These are phyloP conservation scores for Chrysocyon brachyurus DNA, from an alignment of 2,797 vertebrate genomes.

Conservation along the genomic window DNA sequence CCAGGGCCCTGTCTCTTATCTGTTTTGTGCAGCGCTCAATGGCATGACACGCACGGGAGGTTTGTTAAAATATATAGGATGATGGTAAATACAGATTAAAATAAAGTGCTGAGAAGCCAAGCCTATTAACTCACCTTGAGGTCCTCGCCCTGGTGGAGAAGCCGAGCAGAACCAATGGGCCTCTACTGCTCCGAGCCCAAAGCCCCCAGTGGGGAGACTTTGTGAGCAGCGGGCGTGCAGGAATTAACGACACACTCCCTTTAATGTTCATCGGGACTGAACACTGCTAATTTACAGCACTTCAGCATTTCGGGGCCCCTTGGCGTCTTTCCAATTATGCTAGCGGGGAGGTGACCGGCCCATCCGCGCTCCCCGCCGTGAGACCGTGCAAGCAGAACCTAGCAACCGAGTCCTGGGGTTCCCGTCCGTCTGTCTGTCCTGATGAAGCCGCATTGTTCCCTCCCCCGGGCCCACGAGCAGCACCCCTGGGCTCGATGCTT, in stretches of 20 bases:
- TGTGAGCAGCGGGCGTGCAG: constrained; percentile 32
- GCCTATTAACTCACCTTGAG: constrained; percentile 77
- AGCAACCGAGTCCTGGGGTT: constrained; percentile 21
- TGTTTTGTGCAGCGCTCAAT: constrained; percentile 19
- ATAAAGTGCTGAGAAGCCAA: constrained; percentile 45
- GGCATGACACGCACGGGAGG: background rate
- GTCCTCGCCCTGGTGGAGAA: constrained; percentile 56
- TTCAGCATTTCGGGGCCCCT: constrained; percentile 63
- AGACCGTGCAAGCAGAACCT: constrained; percentile 59
- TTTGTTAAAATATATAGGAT: constrained; percentile 52
- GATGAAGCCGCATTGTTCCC: background rate
- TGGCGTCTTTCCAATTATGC: constrained; percentile 75
- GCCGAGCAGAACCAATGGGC: constrained; percentile 73
- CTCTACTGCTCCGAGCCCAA: constrained; percentile 30
- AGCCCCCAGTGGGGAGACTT: constrained; percentile 54
- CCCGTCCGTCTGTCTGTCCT: accelerated
- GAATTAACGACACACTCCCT: constrained; percentile 66
- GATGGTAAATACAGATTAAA: constrained; percentile 78
- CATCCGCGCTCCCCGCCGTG: background rate
- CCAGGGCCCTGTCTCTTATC: background rate
- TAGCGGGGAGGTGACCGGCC: constrained; percentile 62
- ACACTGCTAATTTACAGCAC: constrained; percentile 76
- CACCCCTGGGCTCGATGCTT: no score
- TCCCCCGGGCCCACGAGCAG: no score
- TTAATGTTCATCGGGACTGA: constrained; percentile 77